Conservation (phyloP, 2,888 invertebrate species). For the Drosophila algonquin region DNA sequence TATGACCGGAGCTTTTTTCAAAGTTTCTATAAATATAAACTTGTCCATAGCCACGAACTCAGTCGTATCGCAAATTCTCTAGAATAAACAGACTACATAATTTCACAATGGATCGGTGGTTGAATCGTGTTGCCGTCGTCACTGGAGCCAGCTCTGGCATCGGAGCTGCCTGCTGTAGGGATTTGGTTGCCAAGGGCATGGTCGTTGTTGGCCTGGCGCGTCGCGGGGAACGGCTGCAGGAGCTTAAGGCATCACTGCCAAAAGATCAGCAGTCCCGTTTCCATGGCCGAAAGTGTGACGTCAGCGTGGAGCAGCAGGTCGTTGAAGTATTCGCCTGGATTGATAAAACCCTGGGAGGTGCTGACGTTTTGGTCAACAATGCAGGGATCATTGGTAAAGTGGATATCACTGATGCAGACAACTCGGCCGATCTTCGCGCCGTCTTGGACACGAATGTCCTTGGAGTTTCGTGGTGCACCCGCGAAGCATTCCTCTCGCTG, state of each 20-base stretch:
- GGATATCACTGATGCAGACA: slow-evolving; percentile 46
- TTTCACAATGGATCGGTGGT: slow-evolving; percentile 32
- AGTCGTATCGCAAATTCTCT: not conserved
- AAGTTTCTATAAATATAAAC: not conserved
- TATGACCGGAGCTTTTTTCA: not conserved
- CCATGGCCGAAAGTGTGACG: slow-evolving; percentile 26
- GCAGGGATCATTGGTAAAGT: slow-evolving; percentile 87
- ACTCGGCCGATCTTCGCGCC: slow-evolving; percentile 64
- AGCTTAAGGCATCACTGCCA: slow-evolving; percentile 85
- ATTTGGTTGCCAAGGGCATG: slow-evolving; percentile 84
- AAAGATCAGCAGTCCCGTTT: slow-evolving; percentile 28
- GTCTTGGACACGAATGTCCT: slow-evolving; percentile 84
- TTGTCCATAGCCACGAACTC: not conserved
- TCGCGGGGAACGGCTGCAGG: slow-evolving; percentile 85
- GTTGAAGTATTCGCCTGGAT: slow-evolving; percentile 34
- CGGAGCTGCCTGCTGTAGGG: slow-evolving; percentile 86
- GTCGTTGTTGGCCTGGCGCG: slow-evolving; percentile 85
- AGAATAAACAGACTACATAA: not conserved
- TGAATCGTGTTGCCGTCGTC: slow-evolving; percentile 85
- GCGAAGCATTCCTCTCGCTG: slow-evolving; percentile 85
- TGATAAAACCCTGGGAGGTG: slow-evolving; percentile 86
- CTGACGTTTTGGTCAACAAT: slow-evolving; percentile 92
- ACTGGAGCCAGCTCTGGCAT: slow-evolving; percentile 91
- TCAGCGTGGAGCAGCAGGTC: slow-evolving; percentile 33
- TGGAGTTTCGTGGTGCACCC: slow-evolving; percentile 84